Conservation (phyloP, 2,888 invertebrate species). For the Lapara coniferarum region DNA sequence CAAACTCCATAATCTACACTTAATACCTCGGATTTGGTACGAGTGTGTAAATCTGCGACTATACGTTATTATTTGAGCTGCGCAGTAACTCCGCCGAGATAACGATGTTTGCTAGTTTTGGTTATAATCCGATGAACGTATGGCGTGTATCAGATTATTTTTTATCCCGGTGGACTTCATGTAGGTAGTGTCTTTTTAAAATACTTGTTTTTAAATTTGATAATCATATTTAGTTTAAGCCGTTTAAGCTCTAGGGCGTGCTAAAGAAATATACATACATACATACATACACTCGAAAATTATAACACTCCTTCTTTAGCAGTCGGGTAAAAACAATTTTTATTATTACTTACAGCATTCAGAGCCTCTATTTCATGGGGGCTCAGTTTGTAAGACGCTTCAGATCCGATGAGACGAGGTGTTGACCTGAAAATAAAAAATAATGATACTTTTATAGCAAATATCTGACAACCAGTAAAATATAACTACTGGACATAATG, state of each 20-base stretch:
- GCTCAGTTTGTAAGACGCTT: constrained; percentile 73
- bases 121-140: constrained; percentile 43
- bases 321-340: too few species aligned
- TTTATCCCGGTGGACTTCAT: background rate
- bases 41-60: constrained; percentile 32
- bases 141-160: background rate
- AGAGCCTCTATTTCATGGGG: constrained; percentile 71
- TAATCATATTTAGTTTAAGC: too few species aligned
- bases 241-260: too few species aligned
- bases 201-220: too few species aligned
- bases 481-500: too few species aligned
- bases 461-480: background rate
- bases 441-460: constrained; percentile 1
- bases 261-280: too few species aligned
- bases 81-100: constrained; percentile 42
- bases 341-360: constrained; percentile 66
- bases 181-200: too few species aligned
- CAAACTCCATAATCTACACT: background rate
- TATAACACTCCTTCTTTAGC: too few species aligned
- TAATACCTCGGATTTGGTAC: constrained; percentile 26
- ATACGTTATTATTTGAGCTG: constrained; percentile 45
- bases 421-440: constrained; percentile 58
- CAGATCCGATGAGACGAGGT: constrained; percentile 69
- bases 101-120: constrained; percentile 51
- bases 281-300: too few species aligned